phyloP scores from a whole-genome alignment of 2,888 invertebrate genomes.

The Phalera bucephala region DNA sequence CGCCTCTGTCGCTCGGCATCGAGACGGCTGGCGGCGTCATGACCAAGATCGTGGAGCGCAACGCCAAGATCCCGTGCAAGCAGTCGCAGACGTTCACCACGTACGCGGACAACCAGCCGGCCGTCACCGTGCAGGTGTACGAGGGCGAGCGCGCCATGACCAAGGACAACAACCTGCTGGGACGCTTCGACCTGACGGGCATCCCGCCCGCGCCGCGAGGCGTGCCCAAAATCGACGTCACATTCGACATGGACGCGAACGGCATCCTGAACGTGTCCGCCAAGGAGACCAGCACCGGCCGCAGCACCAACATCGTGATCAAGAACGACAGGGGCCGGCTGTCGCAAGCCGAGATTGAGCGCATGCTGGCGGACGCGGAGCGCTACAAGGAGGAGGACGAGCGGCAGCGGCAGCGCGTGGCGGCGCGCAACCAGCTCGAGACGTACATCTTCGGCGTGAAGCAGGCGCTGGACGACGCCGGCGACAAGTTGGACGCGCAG shows the following conservation, averaged over 20 bases:
- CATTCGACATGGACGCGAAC: slow-evolving; percentile 90
- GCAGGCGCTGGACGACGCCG: slow-evolving; percentile 85
- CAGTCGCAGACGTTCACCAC: slow-evolving; percentile 90
- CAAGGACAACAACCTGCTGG: slow-evolving; percentile 88
- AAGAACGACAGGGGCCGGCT: slow-evolving; percentile 92
- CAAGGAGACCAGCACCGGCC: slow-evolving; percentile 86
- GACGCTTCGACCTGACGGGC: slow-evolving; percentile 86
- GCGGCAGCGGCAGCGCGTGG: slow-evolving; percentile 85
- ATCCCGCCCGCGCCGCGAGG: slow-evolving; percentile 88
- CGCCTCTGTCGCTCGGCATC: slow-evolving; percentile 87
- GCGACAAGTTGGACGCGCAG: slow-evolving; percentile 82
- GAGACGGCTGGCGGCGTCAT: slow-evolving; percentile 92
- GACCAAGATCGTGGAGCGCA: slow-evolving; percentile 89
- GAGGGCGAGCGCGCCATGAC: slow-evolving; percentile 93
- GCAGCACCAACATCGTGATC: slow-evolving; percentile 89
- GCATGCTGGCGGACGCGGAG: slow-evolving; percentile 90
- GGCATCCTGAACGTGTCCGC: slow-evolving; percentile 93
- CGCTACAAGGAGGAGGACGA: slow-evolving; percentile 88
- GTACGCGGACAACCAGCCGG: slow-evolving; percentile 91
- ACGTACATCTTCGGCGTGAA: slow-evolving; percentile 87
- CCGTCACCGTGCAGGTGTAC: slow-evolving; percentile 88
- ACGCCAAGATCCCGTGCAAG: slow-evolving; percentile 87
- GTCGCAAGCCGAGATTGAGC: slow-evolving; percentile 91
- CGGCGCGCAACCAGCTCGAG: slow-evolving; percentile 88
- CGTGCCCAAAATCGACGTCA: slow-evolving; percentile 87